Percentiles rank a stretch among this genome's conserved stretches.
These are phyloP conservation scores for Noturus placidus DNA, from an alignment of 2,113 vertebrate genomes.

Conservation along the genomic window DNA sequence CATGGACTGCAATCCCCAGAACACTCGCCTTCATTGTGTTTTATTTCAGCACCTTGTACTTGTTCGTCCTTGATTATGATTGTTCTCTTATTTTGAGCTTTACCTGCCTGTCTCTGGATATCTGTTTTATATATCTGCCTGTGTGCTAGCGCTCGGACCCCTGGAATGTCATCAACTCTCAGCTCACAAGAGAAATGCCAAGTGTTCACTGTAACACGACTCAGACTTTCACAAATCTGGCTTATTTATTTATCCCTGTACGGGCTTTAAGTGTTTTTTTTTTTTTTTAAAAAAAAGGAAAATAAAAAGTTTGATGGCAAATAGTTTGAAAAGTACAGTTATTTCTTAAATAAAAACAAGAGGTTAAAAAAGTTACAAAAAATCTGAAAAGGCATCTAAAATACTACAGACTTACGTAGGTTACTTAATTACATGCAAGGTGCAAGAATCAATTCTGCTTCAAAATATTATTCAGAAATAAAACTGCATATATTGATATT, in stretches of 20 bases:
- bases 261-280: not conserved
- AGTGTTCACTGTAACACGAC: not conserved
- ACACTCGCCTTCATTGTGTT: too few relatives aligned
- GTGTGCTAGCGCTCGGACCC: not conserved
- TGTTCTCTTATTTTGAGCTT: not conserved
- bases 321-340: constrained; percentile 34
- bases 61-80: not conserved
- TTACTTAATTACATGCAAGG: constrained; percentile 24
- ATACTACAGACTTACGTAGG: not conserved
- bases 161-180: not conserved
- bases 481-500: constrained; percentile 5
- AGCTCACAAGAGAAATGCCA: not conserved
- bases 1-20: too few relatives aligned
- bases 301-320: not conserved
- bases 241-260: constrained; percentile 41
- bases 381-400: constrained; percentile 11
- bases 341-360: constrained; percentile 39
- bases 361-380: constrained; percentile 34
- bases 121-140: not conserved
- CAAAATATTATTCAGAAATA: constrained; percentile 13
- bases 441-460: constrained; percentile 30
- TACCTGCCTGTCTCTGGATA: not conserved
- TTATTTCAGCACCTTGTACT: not conserved
- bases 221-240: constrained; percentile 21
- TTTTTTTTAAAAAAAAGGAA: not conserved